phyloP scores from a whole-genome alignment of 2,888 invertebrate species.

The Drosophila limbata region DNA sequence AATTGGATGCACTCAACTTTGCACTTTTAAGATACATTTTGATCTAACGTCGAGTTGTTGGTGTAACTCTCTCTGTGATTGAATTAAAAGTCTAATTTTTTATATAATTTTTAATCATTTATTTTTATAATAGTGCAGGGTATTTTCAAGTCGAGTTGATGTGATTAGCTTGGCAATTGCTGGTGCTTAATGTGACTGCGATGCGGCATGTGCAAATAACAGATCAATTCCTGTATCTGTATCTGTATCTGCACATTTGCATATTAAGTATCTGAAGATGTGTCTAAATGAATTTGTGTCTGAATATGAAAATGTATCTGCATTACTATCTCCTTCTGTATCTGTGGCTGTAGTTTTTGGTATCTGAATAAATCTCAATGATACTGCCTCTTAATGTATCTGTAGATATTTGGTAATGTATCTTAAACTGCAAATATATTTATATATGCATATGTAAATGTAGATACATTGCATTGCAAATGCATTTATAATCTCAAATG shows the following conservation, averaged over 20 bases:
- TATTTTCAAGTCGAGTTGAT: background rate
- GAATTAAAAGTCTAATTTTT: background rate
- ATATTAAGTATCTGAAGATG: background rate
- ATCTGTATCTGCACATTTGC: background rate
- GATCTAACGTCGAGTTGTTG: background rate
- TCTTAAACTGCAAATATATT: background rate
- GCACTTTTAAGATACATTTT: background rate
- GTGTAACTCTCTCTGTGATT: background rate
- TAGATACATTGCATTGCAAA: background rate
- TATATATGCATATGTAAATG: background rate
- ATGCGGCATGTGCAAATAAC: slow-evolving; percentile 55
- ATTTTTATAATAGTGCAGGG: background rate
- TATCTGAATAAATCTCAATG: no score
- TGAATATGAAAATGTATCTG: background rate
- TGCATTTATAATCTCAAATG: background rate
- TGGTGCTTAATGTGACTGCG: slow-evolving; percentile 33
- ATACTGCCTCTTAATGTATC: background rate
- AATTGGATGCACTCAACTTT: background rate
- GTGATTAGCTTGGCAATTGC: background rate
- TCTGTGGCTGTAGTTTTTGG: no score
- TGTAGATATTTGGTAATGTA: background rate
- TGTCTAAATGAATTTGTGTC: background rate
- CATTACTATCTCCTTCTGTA: no score
- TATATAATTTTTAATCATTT: no score
- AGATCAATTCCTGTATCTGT: slow-evolving; percentile 16